Conservation (phyloP, 2,888 invertebrate genomes). For the Orthosia cruda region DNA sequence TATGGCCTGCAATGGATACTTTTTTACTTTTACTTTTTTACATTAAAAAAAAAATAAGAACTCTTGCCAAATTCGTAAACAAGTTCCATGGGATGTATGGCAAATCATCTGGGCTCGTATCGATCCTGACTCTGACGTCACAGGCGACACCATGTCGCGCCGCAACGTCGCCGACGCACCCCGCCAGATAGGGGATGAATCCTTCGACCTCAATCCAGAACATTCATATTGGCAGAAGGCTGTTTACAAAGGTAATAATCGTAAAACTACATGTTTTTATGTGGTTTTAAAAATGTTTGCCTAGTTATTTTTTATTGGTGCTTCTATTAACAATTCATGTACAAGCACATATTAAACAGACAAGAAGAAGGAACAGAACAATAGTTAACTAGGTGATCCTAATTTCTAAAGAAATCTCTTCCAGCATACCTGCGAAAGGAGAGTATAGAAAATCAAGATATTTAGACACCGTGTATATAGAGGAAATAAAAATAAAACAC, state of each 20-base stretch:
- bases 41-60: slow-evolving; percentile 47
- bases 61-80: slow-evolving; percentile 67
- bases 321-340: not conserved
- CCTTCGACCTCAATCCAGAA: slow-evolving; percentile 79
- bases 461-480: too few relatives aligned
- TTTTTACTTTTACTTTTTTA: too few relatives aligned
- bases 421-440: too few relatives aligned
- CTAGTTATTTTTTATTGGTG: not conserved
- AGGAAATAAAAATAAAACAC: too few relatives aligned
- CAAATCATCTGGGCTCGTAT: slow-evolving; percentile 82
- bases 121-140: slow-evolving; percentile 84
- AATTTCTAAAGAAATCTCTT: too few relatives aligned
- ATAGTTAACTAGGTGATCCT: too few relatives aligned
- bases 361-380: too few relatives aligned
- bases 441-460: too few relatives aligned
- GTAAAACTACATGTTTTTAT: slow-evolving; percentile 34
- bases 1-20: not conserved
- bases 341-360: too few relatives aligned
- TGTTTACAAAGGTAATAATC: slow-evolving; percentile 55
- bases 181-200: slow-evolving; percentile 79
- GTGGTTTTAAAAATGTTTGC: slow-evolving; percentile 25
- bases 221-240: slow-evolving; percentile 58
- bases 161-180: slow-evolving; percentile 84
- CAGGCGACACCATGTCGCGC: slow-evolving; percentile 85
- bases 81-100: slow-evolving; percentile 55